phyloP scores from a whole-genome alignment of 2,797 vertebrate species.

The Halcyon smyrnensis region DNA sequence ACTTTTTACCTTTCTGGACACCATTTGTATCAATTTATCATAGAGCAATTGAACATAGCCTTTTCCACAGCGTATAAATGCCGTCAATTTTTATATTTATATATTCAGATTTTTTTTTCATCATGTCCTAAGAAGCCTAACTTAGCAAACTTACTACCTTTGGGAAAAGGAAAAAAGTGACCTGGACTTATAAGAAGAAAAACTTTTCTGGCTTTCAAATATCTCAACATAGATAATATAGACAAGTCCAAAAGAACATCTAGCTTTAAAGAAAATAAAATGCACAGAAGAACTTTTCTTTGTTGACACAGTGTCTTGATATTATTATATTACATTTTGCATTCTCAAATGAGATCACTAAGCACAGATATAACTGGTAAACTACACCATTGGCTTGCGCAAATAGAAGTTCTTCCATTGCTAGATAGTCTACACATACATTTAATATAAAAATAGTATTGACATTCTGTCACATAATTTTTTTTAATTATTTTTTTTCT shows the following conservation, averaged over 20 bases:
- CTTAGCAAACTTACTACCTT: not conserved
- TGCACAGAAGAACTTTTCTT: not conserved
- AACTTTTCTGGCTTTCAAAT: not conserved
- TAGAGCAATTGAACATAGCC: not conserved
- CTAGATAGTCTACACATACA: not conserved
- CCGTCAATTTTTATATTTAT: not conserved
- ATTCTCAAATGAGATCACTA: not conserved
- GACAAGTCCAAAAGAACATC: not conserved
- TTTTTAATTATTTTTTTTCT: not conserved
- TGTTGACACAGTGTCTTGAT: not conserved
- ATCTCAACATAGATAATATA: not conserved
- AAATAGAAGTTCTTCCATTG: not conserved
- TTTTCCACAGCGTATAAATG: not conserved
- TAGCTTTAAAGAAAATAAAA: not conserved
- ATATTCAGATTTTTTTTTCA: not conserved
- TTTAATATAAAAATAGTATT: not conserved
- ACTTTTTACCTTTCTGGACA: not conserved
- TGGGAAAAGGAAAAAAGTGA: not conserved
- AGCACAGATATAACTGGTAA: not conserved
- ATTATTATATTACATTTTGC: not conserved
- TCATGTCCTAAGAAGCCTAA: not conserved
- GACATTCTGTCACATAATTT: not conserved
- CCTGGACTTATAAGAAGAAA: not conserved
- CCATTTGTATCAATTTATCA: not conserved
- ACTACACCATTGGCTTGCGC: not conserved